Conservation (phyloP, 2,113 vertebrate genomes). For the Petromus typicus region DNA sequence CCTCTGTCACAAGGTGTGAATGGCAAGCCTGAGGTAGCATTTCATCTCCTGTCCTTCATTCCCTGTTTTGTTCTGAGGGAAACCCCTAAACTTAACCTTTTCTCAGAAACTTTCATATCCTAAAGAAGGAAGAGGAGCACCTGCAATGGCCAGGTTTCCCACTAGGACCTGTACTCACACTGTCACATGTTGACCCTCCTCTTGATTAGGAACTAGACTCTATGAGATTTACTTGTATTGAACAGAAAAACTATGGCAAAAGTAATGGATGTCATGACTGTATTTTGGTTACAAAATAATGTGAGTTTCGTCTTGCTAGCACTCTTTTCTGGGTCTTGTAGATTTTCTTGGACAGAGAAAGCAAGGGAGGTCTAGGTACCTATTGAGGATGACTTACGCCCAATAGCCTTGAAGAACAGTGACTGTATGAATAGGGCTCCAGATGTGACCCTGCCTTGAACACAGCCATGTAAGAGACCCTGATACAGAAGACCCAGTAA, state of each 20-base stretch:
- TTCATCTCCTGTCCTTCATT: neutral
- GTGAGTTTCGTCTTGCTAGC: neutral
- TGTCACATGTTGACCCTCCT: neutral
- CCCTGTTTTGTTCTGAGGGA: neutral
- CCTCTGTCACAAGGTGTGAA: neutral
- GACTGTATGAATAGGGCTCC: neutral
- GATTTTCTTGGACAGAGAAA: neutral
- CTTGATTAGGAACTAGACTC: neutral
- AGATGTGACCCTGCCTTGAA: neutral
- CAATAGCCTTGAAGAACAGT: neutral
- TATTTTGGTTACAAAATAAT: neutral
- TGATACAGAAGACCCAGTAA: neutral
- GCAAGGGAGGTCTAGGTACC: neutral
- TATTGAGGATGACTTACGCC: neutral
- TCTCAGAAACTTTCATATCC: neutral
- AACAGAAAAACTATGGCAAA: neutral
- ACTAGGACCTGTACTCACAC: neutral
- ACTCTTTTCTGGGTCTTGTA: neutral
- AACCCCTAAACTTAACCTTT: neutral
- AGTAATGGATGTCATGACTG: neutral
- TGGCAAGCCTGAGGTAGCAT: neutral
- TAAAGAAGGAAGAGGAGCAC: neutral
- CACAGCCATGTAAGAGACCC: neutral
- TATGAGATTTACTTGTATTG: slow-evolving; percentile 10
- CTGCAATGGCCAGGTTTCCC: neutral